Base-by-base conservation (phyloP, 2,888 invertebrate genomes). In the Apoda limacodes region DNA sequence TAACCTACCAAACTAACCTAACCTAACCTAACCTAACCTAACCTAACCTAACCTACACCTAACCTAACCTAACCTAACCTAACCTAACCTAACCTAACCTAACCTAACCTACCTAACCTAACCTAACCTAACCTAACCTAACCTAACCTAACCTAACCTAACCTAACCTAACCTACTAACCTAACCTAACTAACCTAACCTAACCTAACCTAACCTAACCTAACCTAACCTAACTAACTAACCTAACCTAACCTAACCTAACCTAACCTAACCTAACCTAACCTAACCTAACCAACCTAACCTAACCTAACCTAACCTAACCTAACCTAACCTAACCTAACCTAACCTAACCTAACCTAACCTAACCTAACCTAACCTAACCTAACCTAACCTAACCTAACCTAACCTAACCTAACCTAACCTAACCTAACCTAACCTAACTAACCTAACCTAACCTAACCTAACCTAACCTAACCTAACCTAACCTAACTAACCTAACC, bases 101-200 rank as follows among this genome's bases (percentile, higher is more conserved):
- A 46, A 46, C 46, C 43, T 45, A 43, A 43, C 43, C 43, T 45
- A 46, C 46, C 43, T 45, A 43, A 43, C 43, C 43, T 45, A 45
- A 42, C 45, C 40, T 45, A 45, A 42, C 42, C 41, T 41, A 39
- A 17, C 23, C 17, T 23, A 17, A 17, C 17, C 17, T 17, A 17
- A 17, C 17, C 17, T 17, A 17, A 17, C 17, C 17, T 17, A 17
- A 17, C 17, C 12, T 17, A 13, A 25, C 31, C 25, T 22, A 31
- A 31, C 31, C 25, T 25, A 31, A 25, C 31, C 25, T 25, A 30
- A 30, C 21, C 25, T 24, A 30, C n/a, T n/a, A 29, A 22, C 28
- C 23, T 22, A 29, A 22, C 29, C 25, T 25, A 31, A 25, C 31
- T 31, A 31, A 31, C 31, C 31, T 31, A 31, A 31, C 31, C 25